These are phyloP conservation scores for Labeo rohita DNA, from an alignment of 2,113 vertebrate genomes.

Conservation along the genomic window DNA sequence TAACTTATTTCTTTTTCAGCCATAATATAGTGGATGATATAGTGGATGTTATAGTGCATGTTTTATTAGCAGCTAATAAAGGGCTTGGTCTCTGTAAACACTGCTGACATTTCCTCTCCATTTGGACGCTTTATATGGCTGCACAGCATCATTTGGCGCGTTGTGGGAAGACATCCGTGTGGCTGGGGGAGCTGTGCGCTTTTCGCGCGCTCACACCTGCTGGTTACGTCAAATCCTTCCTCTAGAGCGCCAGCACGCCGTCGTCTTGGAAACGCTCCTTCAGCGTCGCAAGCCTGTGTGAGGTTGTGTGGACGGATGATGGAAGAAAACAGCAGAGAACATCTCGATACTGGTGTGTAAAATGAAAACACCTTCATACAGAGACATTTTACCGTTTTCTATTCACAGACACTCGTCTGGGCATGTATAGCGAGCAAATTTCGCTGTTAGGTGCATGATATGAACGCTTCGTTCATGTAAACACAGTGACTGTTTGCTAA, in stretches of 20 bases:
- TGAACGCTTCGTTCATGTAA: conserved; percentile 24
- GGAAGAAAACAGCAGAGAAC: conserved; percentile 77
- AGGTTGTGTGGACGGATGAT: conserved; percentile 74
- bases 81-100: background rate
- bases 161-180: conserved; percentile 51
- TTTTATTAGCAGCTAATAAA: conserved; percentile 14
- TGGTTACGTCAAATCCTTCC: conserved; percentile 41
- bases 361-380: conserved; percentile 40
- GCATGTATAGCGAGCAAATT: background rate
- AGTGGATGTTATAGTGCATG: background rate
- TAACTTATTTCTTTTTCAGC: background rate
- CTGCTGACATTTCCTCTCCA: background rate
- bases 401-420: background rate
- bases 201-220: conserved; percentile 25
- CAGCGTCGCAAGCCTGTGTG: conserved; percentile 68
- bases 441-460: background rate
- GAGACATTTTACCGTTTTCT: background rate
- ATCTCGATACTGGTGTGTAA: conserved; percentile 79
- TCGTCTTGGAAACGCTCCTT: conserved; percentile 74
- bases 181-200: conserved; percentile 54
- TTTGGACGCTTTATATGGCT: background rate
- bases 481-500: conserved; percentile 52
- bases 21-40: conserved; percentile 4
- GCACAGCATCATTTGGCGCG: background rate
- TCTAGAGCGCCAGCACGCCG: conserved; percentile 58